phyloP scores from a whole-genome alignment of 1,140 invertebrate species.

The Cydia fagiglandana region DNA sequence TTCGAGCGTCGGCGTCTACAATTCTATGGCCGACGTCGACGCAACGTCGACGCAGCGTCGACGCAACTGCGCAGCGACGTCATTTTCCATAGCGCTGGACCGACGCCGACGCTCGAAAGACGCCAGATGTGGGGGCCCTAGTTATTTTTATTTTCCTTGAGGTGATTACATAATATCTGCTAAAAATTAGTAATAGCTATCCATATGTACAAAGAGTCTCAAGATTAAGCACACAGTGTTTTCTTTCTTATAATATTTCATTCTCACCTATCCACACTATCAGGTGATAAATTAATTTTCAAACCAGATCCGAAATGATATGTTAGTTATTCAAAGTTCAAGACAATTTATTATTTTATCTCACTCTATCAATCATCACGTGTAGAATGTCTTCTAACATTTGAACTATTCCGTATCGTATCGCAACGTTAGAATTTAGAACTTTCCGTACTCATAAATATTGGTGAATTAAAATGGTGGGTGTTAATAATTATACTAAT shows the following conservation, averaged over 20 bases:
- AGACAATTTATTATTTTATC: constrained; percentile 26
- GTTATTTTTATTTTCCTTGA: too few species aligned
- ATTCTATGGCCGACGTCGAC: too few species aligned
- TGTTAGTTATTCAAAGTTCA: constrained; percentile 14
- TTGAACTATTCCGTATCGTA: constrained; percentile 18
- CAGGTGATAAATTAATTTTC: constrained; percentile 13
- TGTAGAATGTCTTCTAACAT: background rate
- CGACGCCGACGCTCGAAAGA: too few species aligned
- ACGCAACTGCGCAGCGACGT: too few species aligned
- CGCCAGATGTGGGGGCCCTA: too few species aligned
- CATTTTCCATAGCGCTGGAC: too few species aligned
- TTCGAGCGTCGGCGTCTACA: too few species aligned
- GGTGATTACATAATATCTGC: too few species aligned
- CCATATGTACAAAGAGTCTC: background rate
- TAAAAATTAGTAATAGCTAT: too few species aligned
- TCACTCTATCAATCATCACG: constrained; percentile 21
- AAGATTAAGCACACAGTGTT: background rate
- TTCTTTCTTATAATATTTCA: background rate
- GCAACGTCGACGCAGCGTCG: too few species aligned
- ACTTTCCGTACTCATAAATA: constrained; percentile 17
- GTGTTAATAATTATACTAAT: constrained; percentile 53
- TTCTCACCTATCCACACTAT: background rate
- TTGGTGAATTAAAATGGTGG: constrained; percentile 38
- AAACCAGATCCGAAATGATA: constrained; percentile 11
- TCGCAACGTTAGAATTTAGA: background rate